Base-by-base conservation (phyloP, 2,797 vertebrate species). In the Muscicapa comitata region DNA sequence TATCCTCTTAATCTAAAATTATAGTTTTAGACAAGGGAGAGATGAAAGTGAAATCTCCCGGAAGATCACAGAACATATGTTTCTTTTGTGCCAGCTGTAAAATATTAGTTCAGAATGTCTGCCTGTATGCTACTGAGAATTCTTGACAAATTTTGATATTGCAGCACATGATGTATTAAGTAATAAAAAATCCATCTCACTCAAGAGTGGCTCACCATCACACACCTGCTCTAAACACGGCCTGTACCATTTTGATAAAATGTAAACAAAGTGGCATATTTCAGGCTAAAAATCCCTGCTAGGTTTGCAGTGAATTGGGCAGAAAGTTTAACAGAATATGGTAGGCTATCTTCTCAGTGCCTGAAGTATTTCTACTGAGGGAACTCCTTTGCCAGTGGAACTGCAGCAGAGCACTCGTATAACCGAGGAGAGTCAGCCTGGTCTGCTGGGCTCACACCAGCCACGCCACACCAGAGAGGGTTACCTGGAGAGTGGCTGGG, bases 31-130 rank as follows among this genome's bases (percentile, higher is more conserved):
- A 65, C 2, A 3, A 67, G 40, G 7, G 31, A 85, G 35, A 91
- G 23, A 77, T 74, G 57, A 73, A 94, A 94, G 53, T 43, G n/a
- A 90, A 94, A 76, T 93, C 71, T 92, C 29, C 55, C 84, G 66
- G 63, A 92, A 86, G 55, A 95, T 76, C 51, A 87, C 18, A 71
- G 70, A 90, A 72, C 43, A 63, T 78, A 67, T 48, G 50, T 67
- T 37, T 80, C 24, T 81, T 54, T 72, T 51, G n/a, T 55, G 33
- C 51, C 62, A 94, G 66, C 35, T 92, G 76, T 84, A 90, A 90
- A 81, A 88, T 81, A 81, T 91, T 86, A 86, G 77, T 24, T 50
- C 55, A 90, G 54, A 61, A 95, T 85, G n/a, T 55, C 71, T 88
- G 50, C 48, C 37, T 94, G 55, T 63, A 58, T 84, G 61, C 63